A percentile compares a stretch with the other conserved stretches of the same genome.
Conservation (phyloP, 2,113 vertebrate genomes). For the Microtus montanus region DNA sequence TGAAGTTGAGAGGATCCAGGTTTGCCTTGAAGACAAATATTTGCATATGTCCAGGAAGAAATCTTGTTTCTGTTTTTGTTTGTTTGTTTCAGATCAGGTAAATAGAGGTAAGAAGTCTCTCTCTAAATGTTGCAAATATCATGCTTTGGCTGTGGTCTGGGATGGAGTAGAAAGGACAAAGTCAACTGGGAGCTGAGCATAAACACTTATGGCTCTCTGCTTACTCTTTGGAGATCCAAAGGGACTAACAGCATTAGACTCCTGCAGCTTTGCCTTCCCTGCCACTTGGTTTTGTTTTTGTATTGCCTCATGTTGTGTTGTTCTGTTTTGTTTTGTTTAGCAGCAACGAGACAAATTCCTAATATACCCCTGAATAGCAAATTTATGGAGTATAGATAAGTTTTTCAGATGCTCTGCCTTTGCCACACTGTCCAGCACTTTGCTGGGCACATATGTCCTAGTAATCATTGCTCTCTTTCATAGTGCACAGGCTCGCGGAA, state of each 20-base stretch:
- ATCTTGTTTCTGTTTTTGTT: neutral
- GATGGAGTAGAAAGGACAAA: neutral
- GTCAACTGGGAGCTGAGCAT: neutral
- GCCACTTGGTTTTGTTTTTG: neutral
- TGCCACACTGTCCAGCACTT: neutral
- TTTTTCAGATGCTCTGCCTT: neutral
- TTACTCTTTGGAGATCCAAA: neutral
- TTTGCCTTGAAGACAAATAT: neutral
- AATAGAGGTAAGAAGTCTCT: neutral
- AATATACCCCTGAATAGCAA: neutral
- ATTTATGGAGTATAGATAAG: neutral
- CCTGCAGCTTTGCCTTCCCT: neutral
- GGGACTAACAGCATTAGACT: neutral
- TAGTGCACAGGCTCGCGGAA: constrained; percentile 6
- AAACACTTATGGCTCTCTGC: too few species aligned
- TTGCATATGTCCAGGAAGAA: too few species aligned
- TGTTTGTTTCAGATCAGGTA: neutral
- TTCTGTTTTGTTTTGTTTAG: neutral
- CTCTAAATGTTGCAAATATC: neutral
- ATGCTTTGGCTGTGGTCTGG: fast-evolving
- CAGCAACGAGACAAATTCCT: neutral
- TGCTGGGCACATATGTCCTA: constrained; percentile 11
- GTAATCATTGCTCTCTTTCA: constrained; percentile 17
- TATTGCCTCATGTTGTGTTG: neutral
- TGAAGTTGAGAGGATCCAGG: neutral